phyloP scores from a whole-genome alignment of 2,113 vertebrate genomes.

The Daubentonia madagascariensis region DNA sequence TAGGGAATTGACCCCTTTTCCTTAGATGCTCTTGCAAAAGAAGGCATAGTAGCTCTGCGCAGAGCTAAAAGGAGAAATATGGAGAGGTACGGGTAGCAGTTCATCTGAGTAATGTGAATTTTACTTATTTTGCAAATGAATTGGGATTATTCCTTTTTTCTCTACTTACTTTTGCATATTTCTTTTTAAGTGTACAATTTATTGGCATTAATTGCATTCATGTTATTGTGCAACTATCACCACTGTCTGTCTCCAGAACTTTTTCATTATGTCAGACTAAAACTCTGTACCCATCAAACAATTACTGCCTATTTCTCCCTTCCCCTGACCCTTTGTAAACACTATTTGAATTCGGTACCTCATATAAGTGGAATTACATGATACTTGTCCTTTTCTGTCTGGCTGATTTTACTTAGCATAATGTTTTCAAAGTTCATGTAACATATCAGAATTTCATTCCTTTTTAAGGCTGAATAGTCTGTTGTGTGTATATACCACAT shows the following conservation, averaged over 20 bases:
- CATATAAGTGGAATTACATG: neutral
- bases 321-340: neutral
- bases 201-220: neutral
- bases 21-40: conserved; percentile 95
- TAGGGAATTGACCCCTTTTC: conserved; percentile 97
- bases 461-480: neutral
- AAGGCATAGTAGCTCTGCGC: conserved; percentile 95
- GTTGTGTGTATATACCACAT: neutral
- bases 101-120: neutral
- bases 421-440: neutral
- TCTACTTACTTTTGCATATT: neutral
- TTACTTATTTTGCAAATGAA: neutral
- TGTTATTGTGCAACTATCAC: neutral
- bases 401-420: neutral
- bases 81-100: conserved; percentile 89
- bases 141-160: neutral
- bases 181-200: neutral
- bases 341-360: neutral
- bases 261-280: neutral
- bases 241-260: neutral
- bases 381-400: neutral
- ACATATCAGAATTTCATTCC: neutral
- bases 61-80: conserved; percentile 98
- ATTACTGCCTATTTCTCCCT: neutral
- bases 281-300: neutral